These are phyloP conservation scores for Henricia sp. DNA, from an alignment of 53 echinoderm and acorn worm genomes.

Conservation along the genomic window DNA sequence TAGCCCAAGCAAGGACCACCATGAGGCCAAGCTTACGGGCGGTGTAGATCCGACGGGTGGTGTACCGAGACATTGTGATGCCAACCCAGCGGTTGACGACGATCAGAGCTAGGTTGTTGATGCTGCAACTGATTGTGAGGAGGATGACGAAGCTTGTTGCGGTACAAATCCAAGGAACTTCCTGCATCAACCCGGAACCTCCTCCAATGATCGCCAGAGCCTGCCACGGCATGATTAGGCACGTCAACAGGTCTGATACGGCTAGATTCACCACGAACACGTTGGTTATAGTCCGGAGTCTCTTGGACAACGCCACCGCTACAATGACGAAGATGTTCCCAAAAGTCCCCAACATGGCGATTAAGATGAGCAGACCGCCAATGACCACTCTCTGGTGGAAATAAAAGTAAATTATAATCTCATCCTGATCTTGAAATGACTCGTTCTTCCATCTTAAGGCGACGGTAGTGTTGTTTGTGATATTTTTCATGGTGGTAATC, in stretches of 20 bases:
- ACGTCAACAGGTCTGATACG: constrained; percentile 33
- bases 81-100: constrained; percentile 42
- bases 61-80: constrained; percentile 9
- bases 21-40: not conserved
- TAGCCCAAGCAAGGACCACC: not conserved
- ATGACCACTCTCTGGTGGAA: not conserved
- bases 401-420: too few species aligned
- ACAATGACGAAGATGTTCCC: constrained; percentile 63
- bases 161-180: constrained; percentile 35
- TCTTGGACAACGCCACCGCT: constrained; percentile 15
- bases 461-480: too few species aligned
- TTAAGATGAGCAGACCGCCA: not conserved
- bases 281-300: constrained; percentile 47
- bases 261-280: constrained; percentile 57
- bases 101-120: constrained; percentile 45
- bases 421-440: too few species aligned
- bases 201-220: constrained; percentile 13
- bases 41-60: constrained; percentile 28
- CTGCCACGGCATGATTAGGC: constrained; percentile 28
- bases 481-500: too few species aligned
- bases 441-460: too few species aligned
- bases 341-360: constrained; percentile 21
- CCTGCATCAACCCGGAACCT: not conserved
- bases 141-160: not conserved
- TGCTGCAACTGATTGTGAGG: constrained; percentile 11